These are phyloP conservation scores for Phyllotreta striolata DNA, from an alignment of 2,888 invertebrate species.

Conservation along the genomic window DNA sequence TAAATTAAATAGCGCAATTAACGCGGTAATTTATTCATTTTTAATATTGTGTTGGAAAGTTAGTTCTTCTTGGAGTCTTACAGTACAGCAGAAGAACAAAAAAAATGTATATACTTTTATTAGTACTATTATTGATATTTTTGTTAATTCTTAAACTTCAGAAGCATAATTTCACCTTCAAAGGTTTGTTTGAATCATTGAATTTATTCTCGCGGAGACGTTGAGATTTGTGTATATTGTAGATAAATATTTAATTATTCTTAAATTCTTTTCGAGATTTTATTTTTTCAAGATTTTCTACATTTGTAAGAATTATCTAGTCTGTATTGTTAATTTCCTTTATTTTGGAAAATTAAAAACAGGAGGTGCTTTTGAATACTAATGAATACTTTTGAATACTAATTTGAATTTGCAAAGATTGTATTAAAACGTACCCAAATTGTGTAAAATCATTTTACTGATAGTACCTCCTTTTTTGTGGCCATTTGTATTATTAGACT, in stretches of 20 bases:
- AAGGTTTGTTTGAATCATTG: not conserved
- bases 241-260: conserved; percentile 22
- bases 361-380: conserved; percentile 41
- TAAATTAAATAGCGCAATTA: too few relatives aligned
- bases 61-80: too few relatives aligned
- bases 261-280: conserved; percentile 27
- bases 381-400: too few relatives aligned
- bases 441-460: too few relatives aligned
- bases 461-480: too few relatives aligned
- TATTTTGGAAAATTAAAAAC: conserved; percentile 36
- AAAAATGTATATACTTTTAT: too few relatives aligned
- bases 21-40: too few relatives aligned
- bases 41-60: too few relatives aligned
- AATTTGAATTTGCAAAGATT: too few relatives aligned
- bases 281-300: conserved; percentile 34
- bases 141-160: not conserved
- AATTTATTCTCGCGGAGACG: conserved; percentile 10
- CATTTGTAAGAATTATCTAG: conserved; percentile 43
- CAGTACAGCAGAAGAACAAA: too few relatives aligned
- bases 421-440: too few relatives aligned
- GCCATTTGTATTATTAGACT: too few relatives aligned
- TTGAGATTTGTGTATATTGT: conserved; percentile 22
- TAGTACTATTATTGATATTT: not conserved
- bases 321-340: conserved; percentile 41
- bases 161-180: conserved; percentile 11